Evolutionary conservation across 2,888 invertebrate genomes (phyloP).

Genomic region (Ganaspis brasiliensis): DNA sequence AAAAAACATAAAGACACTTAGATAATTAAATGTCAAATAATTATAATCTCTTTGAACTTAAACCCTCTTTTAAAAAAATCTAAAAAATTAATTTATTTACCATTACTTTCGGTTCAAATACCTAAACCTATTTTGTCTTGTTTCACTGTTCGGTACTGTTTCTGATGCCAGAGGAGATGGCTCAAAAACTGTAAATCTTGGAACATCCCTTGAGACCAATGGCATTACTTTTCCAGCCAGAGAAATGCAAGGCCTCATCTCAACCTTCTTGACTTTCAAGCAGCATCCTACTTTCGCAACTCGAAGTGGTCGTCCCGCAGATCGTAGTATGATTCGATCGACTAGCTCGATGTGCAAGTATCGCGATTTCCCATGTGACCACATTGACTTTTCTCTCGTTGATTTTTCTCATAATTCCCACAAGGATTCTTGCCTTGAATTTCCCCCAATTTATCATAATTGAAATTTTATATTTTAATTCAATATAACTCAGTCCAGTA

Average conservation of each 20-base stretch:
- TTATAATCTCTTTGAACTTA: too few relatives aligned
- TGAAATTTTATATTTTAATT: slow-evolving; percentile 4
- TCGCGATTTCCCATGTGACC: slow-evolving; percentile 66
- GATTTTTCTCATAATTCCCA: slow-evolving; percentile 2
- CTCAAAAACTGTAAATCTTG: background rate
- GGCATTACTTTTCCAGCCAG: slow-evolving; percentile 44
- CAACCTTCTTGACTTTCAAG: slow-evolving; percentile 53
- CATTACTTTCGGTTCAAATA: too few relatives aligned
- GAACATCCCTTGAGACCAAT: slow-evolving; percentile 55
- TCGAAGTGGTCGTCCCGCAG: slow-evolving; percentile 59
- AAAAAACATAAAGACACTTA: too few relatives aligned
- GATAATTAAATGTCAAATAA: too few relatives aligned
- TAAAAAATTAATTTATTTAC: too few relatives aligned
- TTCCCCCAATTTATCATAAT: slow-evolving; percentile 1
- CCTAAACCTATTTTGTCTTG: too few relatives aligned
- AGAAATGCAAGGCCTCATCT: slow-evolving; percentile 55
- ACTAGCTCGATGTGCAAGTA: slow-evolving; percentile 60
- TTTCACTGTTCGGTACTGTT: background rate
- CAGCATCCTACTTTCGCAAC: slow-evolving; percentile 61
- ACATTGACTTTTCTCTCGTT: slow-evolving; percentile 21
- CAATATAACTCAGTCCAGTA: background rate
- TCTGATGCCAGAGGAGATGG: background rate
- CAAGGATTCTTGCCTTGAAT: background rate
- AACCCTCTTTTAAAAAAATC: too few relatives aligned
- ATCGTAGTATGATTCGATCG: slow-evolving; percentile 59